Conservation (phyloP, 2,888 invertebrate species). For the Onchidella celtica region DNA sequence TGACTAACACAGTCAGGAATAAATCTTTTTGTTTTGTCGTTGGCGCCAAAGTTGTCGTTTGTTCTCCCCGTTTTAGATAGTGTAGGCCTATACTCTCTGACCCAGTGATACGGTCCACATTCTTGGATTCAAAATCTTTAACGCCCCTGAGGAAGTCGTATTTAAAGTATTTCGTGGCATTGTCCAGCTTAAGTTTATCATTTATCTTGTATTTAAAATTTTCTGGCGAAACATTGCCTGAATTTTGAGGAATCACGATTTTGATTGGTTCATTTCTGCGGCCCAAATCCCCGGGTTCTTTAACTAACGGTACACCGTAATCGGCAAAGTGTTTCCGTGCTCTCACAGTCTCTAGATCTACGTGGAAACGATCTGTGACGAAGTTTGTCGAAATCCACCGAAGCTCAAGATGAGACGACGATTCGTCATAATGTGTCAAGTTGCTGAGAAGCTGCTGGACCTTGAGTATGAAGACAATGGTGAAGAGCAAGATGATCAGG, state of each 20-base stretch:
- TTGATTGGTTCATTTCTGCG: neutral
- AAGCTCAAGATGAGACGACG: neutral
- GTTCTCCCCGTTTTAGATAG: neutral
- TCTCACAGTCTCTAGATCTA: neutral
- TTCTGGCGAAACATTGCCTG: neutral
- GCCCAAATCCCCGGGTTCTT: neutral
- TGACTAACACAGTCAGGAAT: slow-evolving; percentile 52
- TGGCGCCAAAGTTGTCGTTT: neutral
- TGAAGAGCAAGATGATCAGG: neutral
- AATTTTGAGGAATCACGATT: neutral
- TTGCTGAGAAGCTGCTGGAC: neutral
- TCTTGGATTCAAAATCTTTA: too few species aligned
- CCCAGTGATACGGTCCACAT: neutral
- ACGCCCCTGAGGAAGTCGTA: neutral
- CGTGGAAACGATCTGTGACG: neutral
- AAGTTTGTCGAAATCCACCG: neutral
- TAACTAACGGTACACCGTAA: slow-evolving; percentile 2
- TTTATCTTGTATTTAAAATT: neutral
- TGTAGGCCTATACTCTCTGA: neutral
- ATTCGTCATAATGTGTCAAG: neutral
- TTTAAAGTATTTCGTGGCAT: too few species aligned
- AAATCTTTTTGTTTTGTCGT: neutral
- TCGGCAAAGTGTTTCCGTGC: slow-evolving; percentile 10
- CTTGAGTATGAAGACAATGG: neutral
- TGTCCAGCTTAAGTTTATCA: neutral